Conservation (phyloP, 1,140 invertebrate species). For the Leptinotarsa defecta region DNA sequence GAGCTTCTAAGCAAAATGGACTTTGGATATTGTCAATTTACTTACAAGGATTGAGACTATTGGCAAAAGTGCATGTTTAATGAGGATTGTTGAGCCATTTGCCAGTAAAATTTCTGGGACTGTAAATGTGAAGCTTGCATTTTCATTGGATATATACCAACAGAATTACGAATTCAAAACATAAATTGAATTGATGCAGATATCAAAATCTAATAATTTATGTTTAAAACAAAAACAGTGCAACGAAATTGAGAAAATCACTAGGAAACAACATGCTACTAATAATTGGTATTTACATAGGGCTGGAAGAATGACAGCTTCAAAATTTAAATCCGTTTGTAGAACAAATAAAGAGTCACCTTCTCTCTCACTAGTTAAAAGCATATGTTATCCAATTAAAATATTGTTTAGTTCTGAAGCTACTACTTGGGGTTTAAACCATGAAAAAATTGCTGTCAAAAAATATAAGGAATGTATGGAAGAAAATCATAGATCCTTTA, state of each 20-base stretch:
- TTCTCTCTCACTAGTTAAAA: constrained; percentile 25
- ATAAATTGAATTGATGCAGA: constrained; percentile 16
- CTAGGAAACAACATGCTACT: not conserved
- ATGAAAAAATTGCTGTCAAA: constrained; percentile 21
- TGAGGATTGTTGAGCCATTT: constrained; percentile 26
- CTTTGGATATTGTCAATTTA: constrained; percentile 15
- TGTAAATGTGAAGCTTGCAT: not conserved
- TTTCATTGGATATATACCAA: constrained; percentile 13
- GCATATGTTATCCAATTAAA: constrained; percentile 22
- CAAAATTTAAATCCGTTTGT: constrained; percentile 25
- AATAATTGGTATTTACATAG: constrained; percentile 18
- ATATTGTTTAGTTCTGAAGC: constrained; percentile 5
- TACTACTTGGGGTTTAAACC: constrained; percentile 10
- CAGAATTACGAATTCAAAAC: not conserved
- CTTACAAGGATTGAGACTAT: constrained; percentile 4
- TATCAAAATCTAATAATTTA: constrained; percentile 9
- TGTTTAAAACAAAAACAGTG: not conserved
- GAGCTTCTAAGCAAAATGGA: constrained; percentile 6
- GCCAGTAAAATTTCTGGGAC: constrained; percentile 12
- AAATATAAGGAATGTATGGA: constrained; percentile 18
- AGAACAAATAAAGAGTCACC: constrained; percentile 14
- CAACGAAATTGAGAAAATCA: not conserved
- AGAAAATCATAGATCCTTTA: not conserved
- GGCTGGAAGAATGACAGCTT: constrained; percentile 26
- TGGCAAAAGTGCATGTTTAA: constrained; percentile 9